Evolutionary conservation across 2,888 invertebrate genomes (phyloP), one percentile per base, ranked within the genome.

Genomic region (Chirona hameri): DNA sequence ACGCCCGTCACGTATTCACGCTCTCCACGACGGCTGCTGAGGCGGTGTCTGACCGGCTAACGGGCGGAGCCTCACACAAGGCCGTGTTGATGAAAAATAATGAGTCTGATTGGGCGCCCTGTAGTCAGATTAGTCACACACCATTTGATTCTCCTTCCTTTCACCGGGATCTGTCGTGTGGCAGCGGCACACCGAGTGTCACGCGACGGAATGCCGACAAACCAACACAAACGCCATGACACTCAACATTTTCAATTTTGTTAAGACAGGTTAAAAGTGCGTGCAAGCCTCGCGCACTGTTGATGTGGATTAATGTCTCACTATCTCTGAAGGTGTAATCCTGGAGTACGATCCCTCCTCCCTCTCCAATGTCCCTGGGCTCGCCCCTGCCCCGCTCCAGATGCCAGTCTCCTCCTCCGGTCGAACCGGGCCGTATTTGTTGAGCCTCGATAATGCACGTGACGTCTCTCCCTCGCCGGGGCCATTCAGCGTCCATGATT

Each of bases 81-180:
- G 10, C 69, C 10, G 69, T 69, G 69, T 69, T 69, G 69, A 69
- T 69, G 69, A 69, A 69, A 69, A 69, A 69, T 69, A 69, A 69
- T 69, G 69, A 29, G 24, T 27, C 69, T 69, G 69, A 69, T 69
- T 69, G 69, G 69, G 10, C 69, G 69, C 69, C 15, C 69, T 69
- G 69, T 69, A 29, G 69, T 69, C 69, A 69, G 69, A 69, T 69
- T 69, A 69, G 69, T 69, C 69, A 69, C 69, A 15, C 69, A 29
- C 69, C 69, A 69, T 69, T 69, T 69, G 69, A 69, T 69, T 69
- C 69, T 69, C 69, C 69, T 29, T 10, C 69, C 65, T 65, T 69
- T 69, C 29, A 69, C 69, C 69, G 69, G 14, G 27, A n/a, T n/a
- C 10, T 14, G 12, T 29, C 69, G 21, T 7, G 7, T 2, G 21